These are phyloP conservation scores for Olivierus martensii DNA, from an alignment of 1,140 invertebrate genomes.

Conservation along the genomic window DNA sequence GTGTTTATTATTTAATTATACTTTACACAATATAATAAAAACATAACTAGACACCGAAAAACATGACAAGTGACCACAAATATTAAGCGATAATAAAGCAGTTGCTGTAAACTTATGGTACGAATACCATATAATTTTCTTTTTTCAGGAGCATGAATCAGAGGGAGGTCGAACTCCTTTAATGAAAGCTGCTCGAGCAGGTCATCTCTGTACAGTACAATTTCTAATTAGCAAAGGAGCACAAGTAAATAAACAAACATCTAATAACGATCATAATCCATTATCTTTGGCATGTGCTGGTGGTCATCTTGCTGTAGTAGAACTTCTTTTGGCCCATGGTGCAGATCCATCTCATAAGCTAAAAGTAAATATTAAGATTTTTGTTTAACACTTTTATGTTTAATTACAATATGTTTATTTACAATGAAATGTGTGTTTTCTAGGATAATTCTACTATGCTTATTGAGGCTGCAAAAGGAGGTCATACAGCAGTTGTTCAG, in stretches of 20 bases:
- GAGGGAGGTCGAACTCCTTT: slow-evolving; percentile 87
- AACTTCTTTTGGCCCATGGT: slow-evolving; percentile 71
- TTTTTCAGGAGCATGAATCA: slow-evolving; percentile 66
- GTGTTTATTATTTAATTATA: too few relatives aligned
- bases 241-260: slow-evolving; percentile 83
- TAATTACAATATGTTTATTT: neutral
- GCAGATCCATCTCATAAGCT: slow-evolving; percentile 93
- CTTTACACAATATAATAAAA: too few relatives aligned
- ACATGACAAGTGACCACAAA: too few relatives aligned
- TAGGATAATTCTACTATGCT: slow-evolving; percentile 96
- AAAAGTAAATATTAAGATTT: too few relatives aligned
- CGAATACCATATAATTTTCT: too few relatives aligned
- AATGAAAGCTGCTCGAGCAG: slow-evolving; percentile 97
- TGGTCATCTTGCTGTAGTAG: slow-evolving; percentile 83
- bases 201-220: slow-evolving; percentile 96
- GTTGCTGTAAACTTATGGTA: too few relatives aligned
- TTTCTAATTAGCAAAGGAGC: slow-evolving; percentile 87
- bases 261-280: slow-evolving; percentile 96
- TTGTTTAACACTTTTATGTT: slow-evolving; percentile 10
- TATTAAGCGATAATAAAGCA: too few relatives aligned
- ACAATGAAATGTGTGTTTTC: neutral
- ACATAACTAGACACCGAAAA: too few relatives aligned
- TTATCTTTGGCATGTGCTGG: slow-evolving; percentile 92
- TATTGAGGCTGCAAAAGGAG: slow-evolving; percentile 95
- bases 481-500: slow-evolving; percentile 89